Evolutionary conservation across 2,113 vertebrate genomes (phyloP), one percentile per base, ranked within the genome.

Genomic region (Camelus dromedarius): DNA sequence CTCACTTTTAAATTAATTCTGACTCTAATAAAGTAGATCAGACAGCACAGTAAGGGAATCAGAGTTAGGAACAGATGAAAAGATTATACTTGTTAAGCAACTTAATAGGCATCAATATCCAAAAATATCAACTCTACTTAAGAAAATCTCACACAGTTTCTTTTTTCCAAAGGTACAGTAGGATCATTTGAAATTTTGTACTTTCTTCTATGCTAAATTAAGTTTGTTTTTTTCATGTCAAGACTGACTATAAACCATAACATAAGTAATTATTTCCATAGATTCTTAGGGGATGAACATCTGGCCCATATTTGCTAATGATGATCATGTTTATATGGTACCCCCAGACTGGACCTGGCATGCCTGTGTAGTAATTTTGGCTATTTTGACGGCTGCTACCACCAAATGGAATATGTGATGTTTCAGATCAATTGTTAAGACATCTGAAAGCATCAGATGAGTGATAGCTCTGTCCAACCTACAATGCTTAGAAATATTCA

Each of bases 201-300:
- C 52, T 96, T 97, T 90, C 52, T 92, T 90, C 79, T 83, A 83
- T 92, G 38, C 22, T 90, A 38, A 96, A 96, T 95, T 75, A 48
- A 91, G 89, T 73, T 96, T 95, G 42, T 90, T 97, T 86, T 94
- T 82, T 81, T 62, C 86, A 77, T 77, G 75, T 96, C 91, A 95
- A 90, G 30, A 67, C 42, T 93, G 58, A 94, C 46, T 64, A 20
- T 1, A 70, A 35, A 69, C 48, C 54, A 93, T 67, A 84, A 80
- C 70, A 92, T 30, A 87, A 93, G 82, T 94, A 96, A 96, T 92
- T 52, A 89, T 88, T 96, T 92, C 96, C 87, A 85, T 56, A 75
- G 75, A 32, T 64, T 76, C n/a, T 20, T 83, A 75, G 75, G 52
- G 24, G 66, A 83, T 83, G 64, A 62, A 88, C 84, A 96, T 96